phyloP scores from a whole-genome alignment of 2,113 vertebrate species.

The Pseudois nayaur region DNA sequence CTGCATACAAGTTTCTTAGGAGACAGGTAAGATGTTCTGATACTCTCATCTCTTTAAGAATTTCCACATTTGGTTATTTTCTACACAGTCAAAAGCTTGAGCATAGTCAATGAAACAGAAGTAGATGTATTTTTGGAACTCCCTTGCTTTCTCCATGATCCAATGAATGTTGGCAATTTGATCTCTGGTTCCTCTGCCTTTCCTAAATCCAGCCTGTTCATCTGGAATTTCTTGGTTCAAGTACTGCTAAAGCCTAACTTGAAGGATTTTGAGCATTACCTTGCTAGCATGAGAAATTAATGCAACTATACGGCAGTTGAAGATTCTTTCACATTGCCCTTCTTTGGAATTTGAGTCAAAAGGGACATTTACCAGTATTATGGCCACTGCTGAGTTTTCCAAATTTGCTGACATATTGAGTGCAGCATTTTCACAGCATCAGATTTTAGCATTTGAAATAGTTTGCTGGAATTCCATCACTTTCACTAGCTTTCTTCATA shows the following conservation, averaged over 20 bases:
- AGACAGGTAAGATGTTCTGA: not conserved
- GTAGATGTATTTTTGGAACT: not conserved
- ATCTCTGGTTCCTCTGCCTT: not conserved
- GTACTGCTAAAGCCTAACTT: not conserved
- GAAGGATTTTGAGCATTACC: not conserved
- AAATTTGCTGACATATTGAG: not conserved
- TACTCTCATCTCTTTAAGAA: not conserved
- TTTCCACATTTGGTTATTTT: not conserved
- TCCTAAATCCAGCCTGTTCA: not conserved
- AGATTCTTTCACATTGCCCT: not conserved
- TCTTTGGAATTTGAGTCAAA: not conserved
- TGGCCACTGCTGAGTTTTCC: not conserved
- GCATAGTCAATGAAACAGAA: not conserved
- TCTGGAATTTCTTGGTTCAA: not conserved
- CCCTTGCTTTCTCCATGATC: not conserved
- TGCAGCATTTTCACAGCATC: not conserved
- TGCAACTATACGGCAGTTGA: not conserved
- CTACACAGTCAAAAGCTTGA: not conserved
- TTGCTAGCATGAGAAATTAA: not conserved
- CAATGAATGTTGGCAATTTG: not conserved
- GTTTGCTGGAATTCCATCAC: not conserved
- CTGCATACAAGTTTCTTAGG: not conserved
- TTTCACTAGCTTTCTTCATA: not conserved
- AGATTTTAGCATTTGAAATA: not conserved
- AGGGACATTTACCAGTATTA: not conserved